Conservation (phyloP, 2,797 vertebrate species). For the Sylvilagus floridanus region DNA sequence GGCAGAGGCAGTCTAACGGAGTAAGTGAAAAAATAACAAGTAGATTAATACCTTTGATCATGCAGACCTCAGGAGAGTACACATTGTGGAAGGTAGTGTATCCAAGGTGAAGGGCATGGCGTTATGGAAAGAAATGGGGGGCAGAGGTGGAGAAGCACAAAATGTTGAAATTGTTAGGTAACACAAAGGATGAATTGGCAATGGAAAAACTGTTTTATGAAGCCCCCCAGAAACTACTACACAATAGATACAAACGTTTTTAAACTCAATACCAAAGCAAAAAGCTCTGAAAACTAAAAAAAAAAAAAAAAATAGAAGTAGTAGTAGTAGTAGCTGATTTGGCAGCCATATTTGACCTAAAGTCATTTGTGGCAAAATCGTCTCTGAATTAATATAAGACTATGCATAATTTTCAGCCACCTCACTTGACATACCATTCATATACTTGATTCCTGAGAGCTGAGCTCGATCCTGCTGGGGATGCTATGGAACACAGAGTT, state of each 20-base stretch:
- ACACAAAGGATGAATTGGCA: too few relatives aligned
- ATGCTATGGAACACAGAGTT: not conserved
- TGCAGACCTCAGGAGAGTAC: too few relatives aligned
- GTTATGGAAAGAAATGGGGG: not conserved
- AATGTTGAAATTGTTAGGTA: too few relatives aligned
- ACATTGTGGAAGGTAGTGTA: too few relatives aligned
- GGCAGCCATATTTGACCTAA: not conserved
- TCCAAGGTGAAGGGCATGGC: too few relatives aligned
- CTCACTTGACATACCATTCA: not conserved
- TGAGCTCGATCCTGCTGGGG: not conserved
- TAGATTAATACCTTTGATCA: too few relatives aligned
- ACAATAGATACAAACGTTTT: not conserved
- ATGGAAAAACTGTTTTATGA: too few relatives aligned
- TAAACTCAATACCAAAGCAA: conserved; percentile 15
- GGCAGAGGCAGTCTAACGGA: too few relatives aligned
- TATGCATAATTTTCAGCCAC: not conserved
- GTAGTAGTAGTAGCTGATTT: not conserved
- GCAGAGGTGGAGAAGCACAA: too few relatives aligned
- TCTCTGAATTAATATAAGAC: not conserved
- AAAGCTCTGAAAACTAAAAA: not conserved
- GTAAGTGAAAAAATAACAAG: too few relatives aligned
- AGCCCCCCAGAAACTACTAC: too few relatives aligned
- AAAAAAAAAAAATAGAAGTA: not conserved
- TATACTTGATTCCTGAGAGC: not conserved
- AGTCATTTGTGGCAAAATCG: not conserved